Conservation (phyloP, 2,797 vertebrate species). For the Todus mexicanus region DNA sequence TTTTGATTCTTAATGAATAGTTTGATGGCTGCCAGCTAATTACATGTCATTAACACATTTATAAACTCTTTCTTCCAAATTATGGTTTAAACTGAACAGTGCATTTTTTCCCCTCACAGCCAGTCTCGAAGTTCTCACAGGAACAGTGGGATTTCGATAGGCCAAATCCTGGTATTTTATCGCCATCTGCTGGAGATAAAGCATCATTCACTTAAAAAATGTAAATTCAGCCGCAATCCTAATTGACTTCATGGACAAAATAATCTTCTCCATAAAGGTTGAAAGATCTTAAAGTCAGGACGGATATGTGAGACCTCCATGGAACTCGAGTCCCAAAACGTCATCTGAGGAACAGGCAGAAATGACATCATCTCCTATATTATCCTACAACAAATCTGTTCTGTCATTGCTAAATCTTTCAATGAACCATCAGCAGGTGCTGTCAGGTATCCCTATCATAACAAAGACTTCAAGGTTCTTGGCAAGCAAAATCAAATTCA, state of each 20-base stretch:
- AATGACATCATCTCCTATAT: not conserved
- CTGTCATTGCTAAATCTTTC: not conserved
- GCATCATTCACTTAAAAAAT: not conserved
- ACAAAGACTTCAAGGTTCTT: not conserved
- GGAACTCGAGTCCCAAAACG: not conserved
- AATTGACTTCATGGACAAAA: not conserved
- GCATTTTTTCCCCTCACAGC: not conserved
- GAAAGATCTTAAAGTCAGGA: not conserved
- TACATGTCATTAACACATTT: not conserved
- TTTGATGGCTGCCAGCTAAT: not conserved
- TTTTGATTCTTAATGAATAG: not conserved
- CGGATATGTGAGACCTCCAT: not conserved
- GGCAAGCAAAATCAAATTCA: not conserved
- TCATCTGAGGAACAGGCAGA: not conserved
- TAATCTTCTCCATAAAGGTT: not conserved
- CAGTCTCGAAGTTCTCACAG: rapidly evolving
- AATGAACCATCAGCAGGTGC: not conserved
- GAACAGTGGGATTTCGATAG: not conserved
- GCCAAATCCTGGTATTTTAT: slow-evolving; percentile 2
- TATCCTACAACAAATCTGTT: not conserved
- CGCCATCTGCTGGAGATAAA: slow-evolving; percentile 46
- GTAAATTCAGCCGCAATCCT: not conserved
- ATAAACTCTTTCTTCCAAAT: not conserved
- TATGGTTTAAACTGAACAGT: not conserved
- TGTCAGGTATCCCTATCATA: not conserved